phyloP scores from a whole-genome alignment of 2,888 invertebrate species.

The Hecatera dysodea region DNA sequence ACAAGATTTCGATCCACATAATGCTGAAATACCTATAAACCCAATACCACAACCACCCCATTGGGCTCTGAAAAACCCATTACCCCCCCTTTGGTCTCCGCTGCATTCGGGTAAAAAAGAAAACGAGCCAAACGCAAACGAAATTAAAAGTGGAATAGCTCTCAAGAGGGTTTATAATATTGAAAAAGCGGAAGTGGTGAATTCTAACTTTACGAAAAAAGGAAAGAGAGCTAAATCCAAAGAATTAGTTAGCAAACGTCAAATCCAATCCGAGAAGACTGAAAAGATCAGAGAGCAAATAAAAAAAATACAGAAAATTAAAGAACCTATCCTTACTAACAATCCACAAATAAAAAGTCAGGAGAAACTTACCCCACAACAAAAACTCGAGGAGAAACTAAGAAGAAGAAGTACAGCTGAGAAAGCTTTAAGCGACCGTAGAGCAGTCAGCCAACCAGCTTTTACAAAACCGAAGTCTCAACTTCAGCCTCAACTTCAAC shows the following conservation, averaged over 20 bases:
- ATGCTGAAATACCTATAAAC: neutral
- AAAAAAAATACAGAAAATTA: conserved; percentile 17
- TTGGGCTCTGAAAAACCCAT: neutral
- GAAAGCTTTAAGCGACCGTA: neutral
- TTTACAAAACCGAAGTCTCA: neutral
- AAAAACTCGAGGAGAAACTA: conserved; percentile 10
- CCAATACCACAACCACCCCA: neutral
- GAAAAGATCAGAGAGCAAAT: conserved; percentile 17
- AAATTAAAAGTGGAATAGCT: conserved; percentile 42
- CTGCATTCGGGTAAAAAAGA: neutral
- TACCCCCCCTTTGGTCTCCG: neutral
- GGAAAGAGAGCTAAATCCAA: conserved; percentile 28
- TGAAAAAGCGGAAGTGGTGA: conserved; percentile 38
- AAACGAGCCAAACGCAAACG: neutral
- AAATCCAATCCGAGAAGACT: neutral
- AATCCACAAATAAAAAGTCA: conserved; percentile 11
- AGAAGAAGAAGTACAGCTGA: conserved; percentile 28
- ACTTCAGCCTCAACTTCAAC: neutral
- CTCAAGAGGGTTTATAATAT: conserved; percentile 54
- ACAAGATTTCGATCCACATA: conserved; percentile 8
- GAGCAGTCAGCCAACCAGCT: neutral
- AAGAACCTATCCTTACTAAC: neutral
- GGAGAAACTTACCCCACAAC: neutral
- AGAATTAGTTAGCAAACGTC: conserved; percentile 13
- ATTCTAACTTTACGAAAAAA: conserved; percentile 13